Conservation (phyloP, 2,888 invertebrate genomes). For the Acutogordius australiensis region DNA sequence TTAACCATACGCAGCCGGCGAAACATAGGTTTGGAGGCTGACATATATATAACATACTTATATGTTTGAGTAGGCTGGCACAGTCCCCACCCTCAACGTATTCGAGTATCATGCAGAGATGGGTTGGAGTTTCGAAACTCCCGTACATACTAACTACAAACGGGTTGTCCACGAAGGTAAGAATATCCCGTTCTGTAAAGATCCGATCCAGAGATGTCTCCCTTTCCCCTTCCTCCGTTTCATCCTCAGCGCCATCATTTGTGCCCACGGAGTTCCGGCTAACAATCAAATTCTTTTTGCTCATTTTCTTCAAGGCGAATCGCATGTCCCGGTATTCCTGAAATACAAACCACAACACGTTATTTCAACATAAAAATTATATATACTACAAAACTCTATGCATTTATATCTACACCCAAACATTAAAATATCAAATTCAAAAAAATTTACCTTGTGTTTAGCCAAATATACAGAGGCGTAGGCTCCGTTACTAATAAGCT, state of each 20-base stretch:
- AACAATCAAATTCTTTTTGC: constrained; percentile 81
- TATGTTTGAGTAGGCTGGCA: constrained; percentile 67
- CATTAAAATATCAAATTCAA: neutral
- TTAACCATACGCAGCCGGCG: too few relatives aligned
- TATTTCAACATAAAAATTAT: too few relatives aligned
- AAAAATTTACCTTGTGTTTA: constrained; percentile 35
- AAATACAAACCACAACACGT: constrained; percentile 25
- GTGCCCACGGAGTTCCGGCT: constrained; percentile 46
- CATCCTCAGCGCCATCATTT: constrained; percentile 12
- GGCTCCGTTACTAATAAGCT: constrained; percentile 91
- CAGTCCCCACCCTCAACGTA: constrained; percentile 99
- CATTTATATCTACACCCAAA: neutral
- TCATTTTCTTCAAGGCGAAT: constrained; percentile 97
- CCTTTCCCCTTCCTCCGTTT: neutral
- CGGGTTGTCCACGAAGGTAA: constrained; percentile 97
- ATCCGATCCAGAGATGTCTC: constrained; percentile 48
- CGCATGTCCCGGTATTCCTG: constrained; percentile 49
- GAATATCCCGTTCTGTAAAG: constrained; percentile 87
- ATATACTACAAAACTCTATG: too few relatives aligned
- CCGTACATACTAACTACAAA: constrained; percentile 98
- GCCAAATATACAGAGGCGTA: constrained; percentile 95
- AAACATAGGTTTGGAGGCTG: too few relatives aligned
- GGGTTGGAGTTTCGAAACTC: constrained; percentile 91
- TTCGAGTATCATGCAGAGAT: constrained; percentile 90
- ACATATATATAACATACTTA: constrained; percentile 45